phyloP scores from a whole-genome alignment of 1,140 invertebrate species.

The Tetranychus cinnabarinus region DNA sequence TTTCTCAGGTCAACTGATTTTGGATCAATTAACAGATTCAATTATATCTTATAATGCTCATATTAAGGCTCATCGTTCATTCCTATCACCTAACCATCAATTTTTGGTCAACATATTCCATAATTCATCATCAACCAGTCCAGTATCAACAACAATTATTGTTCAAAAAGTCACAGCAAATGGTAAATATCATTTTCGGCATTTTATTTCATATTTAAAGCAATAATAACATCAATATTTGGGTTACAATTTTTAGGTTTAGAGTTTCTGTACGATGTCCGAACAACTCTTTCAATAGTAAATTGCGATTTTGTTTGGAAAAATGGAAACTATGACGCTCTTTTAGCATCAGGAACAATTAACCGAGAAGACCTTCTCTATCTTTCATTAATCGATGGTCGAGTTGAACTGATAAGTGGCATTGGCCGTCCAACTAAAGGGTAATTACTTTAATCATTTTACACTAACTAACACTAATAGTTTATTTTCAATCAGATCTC shows the following conservation, averaged over 20 bases:
- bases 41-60: constrained; percentile 25
- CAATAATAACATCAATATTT: not conserved
- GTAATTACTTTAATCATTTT: not conserved
- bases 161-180: constrained; percentile 38
- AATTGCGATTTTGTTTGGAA: constrained; percentile 48
- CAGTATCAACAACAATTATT: constrained; percentile 27
- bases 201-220: not conserved
- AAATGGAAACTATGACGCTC: constrained; percentile 48
- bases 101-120: constrained; percentile 10
- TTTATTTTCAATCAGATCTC: not conserved
- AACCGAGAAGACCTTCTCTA: constrained; percentile 45
- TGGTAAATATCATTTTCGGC: constrained; percentile 15
- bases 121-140: not conserved
- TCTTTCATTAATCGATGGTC: constrained; percentile 44
- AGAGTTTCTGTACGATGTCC: constrained; percentile 47
- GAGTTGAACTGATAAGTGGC: constrained; percentile 53
- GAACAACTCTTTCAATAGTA: constrained; percentile 47
- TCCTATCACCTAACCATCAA: constrained; percentile 9
- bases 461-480: too few species aligned
- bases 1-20: constrained; percentile 36
- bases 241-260: constrained; percentile 22
- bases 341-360: constrained; percentile 37
- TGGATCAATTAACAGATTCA: constrained; percentile 51
- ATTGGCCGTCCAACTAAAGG: constrained; percentile 29
- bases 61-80: constrained; percentile 6